These are phyloP conservation scores for Cryptocephalus primarius DNA, from an alignment of 2,888 invertebrate genomes.

Conservation along the genomic window DNA sequence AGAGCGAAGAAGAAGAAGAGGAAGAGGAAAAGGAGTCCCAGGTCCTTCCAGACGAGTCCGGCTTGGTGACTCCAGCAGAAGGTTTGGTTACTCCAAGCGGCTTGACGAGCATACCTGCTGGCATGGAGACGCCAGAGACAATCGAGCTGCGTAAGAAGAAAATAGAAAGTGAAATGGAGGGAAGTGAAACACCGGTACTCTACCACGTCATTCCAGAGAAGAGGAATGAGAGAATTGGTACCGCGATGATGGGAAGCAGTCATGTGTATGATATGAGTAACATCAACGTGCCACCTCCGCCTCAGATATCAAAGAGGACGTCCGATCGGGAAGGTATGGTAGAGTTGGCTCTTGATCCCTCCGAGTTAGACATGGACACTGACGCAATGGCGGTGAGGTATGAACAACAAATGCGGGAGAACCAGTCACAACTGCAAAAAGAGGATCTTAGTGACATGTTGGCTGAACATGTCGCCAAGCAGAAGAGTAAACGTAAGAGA, in stretches of 20 bases:
- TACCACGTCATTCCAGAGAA: constrained; percentile 95
- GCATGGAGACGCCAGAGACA: constrained; percentile 96
- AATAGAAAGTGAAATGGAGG: constrained; percentile 92
- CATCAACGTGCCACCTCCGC: constrained; percentile 41
- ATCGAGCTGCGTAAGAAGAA: constrained; percentile 96
- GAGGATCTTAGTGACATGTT: constrained; percentile 98
- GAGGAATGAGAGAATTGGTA: constrained; percentile 77
- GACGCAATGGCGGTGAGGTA: constrained; percentile 93
- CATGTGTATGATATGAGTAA: constrained; percentile 91
- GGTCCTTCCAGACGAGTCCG: constrained; percentile 59
- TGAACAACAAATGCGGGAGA: constrained; percentile 91
- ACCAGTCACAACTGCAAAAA: constrained; percentile 75
- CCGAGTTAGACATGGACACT: constrained; percentile 90
- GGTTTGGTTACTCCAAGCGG: constrained; percentile 93
- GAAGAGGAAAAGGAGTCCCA: constrained; percentile 54
- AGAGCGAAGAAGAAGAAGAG: constrained; percentile 57
- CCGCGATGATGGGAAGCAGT: constrained; percentile 95
- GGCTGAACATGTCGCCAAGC: constrained; percentile 94
- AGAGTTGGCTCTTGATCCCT: constrained; percentile 93
- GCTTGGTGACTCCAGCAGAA: constrained; percentile 86
- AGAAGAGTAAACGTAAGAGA: constrained; percentile 90
- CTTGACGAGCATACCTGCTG: constrained; percentile 80
- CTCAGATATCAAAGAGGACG: constrained; percentile 30
- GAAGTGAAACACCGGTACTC: constrained; percentile 89
- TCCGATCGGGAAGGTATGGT: constrained; percentile 51